phyloP scores from a whole-genome alignment of 2,888 invertebrate genomes.

The Poecilobothrus nobilitatus region DNA sequence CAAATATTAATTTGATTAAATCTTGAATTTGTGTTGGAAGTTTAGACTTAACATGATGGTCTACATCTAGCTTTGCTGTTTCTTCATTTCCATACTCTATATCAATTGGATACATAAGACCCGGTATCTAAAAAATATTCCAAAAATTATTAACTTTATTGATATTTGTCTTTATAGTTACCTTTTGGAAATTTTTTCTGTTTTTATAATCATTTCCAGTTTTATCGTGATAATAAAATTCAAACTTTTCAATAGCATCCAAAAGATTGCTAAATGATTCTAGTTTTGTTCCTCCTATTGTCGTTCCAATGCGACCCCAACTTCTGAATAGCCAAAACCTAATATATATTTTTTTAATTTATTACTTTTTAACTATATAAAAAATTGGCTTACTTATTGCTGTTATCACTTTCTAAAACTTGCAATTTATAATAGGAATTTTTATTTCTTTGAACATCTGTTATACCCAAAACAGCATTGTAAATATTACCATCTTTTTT shows the following conservation, averaged over 20 bases:
- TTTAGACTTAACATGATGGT: constrained; percentile 52
- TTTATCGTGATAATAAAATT: constrained; percentile 61
- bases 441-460: constrained; percentile 76
- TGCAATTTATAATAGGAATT: constrained; percentile 96
- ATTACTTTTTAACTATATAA: not conserved
- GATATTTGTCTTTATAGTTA: constrained; percentile 24
- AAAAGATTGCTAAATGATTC: constrained; percentile 46
- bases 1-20: constrained; percentile 78
- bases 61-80: constrained; percentile 29
- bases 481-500: constrained; percentile 53
- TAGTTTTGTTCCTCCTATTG: constrained; percentile 68
- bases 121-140: constrained; percentile 49
- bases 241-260: constrained; percentile 57
- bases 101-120: constrained; percentile 62
- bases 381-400: constrained; percentile 46
- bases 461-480: constrained; percentile 71
- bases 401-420: constrained; percentile 65
- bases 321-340: constrained; percentile 77
- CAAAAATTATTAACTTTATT: not conserved
- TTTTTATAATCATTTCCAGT: constrained; percentile 72
- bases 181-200: constrained; percentile 58
- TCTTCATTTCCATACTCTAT: constrained; percentile 70
- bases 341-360: constrained; percentile 7
- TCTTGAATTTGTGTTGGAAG: constrained; percentile 70
- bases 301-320: constrained; percentile 97